phyloP scores from a whole-genome alignment of 2,888 invertebrate species.

The Patella ulyssiponensis region DNA sequence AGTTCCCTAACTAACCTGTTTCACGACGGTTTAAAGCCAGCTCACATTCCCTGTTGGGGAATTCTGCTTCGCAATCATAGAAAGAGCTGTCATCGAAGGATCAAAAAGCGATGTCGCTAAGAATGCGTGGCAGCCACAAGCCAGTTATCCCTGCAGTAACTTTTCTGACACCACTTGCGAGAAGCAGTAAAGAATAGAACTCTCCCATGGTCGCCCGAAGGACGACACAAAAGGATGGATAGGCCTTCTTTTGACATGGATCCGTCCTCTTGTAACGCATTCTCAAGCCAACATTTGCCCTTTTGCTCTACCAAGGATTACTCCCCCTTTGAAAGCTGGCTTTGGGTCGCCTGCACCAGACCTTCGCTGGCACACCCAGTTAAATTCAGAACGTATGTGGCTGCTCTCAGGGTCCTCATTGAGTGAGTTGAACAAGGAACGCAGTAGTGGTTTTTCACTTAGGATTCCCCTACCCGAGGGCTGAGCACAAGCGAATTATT shows the following conservation, averaged over 20 bases:
- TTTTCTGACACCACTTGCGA: slow-evolving; percentile 81
- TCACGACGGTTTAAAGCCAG: not conserved
- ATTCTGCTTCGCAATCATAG: slow-evolving; percentile 83
- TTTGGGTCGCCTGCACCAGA: no score
- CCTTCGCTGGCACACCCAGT: no score
- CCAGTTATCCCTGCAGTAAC: slow-evolving; percentile 82
- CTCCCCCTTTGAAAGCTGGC: not conserved
- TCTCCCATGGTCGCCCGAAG: not conserved
- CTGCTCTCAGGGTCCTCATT: no score
- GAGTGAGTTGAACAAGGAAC: no score
- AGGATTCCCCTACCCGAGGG: no score
- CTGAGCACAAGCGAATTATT: no score
- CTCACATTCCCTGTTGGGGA: slow-evolving; percentile 80
- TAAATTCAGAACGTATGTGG: no score
- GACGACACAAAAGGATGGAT: not conserved
- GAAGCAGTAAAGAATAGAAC: not conserved
- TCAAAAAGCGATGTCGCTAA: slow-evolving; percentile 81
- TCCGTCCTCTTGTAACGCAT: not conserved
- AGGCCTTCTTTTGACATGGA: not conserved
- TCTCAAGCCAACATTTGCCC: not conserved
- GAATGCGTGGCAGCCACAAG: slow-evolving; percentile 75
- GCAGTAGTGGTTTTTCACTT: no score
- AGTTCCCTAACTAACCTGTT: slow-evolving; percentile 74
- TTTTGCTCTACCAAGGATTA: not conserved
- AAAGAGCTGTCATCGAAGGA: slow-evolving; percentile 83